Percentiles rank a stretch among this genome's conserved stretches.
Evolutionary conservation across 2,113 vertebrate genomes (phyloP).

Genomic region (Silurus glanis): DNA sequence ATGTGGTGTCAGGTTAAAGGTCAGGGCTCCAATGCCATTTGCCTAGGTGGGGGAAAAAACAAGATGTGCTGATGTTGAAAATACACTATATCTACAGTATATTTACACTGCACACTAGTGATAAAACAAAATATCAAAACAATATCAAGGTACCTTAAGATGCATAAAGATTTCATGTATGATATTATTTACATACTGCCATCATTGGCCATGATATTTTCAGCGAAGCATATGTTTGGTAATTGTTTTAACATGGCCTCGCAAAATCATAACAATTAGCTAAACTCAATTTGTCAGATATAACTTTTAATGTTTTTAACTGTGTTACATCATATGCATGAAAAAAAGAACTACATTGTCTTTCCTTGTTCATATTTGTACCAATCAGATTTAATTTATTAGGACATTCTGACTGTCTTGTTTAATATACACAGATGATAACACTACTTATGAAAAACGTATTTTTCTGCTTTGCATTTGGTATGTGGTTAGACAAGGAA

Average conservation of each 20-base stretch:
- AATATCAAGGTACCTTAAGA: neutral
- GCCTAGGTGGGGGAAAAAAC: neutral
- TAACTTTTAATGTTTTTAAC: neutral
- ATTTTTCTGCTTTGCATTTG: conserved; percentile 17
- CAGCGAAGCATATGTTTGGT: neutral
- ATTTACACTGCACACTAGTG: neutral
- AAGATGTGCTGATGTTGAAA: neutral
- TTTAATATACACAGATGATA: neutral
- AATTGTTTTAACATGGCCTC: neutral
- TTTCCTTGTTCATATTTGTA: neutral
- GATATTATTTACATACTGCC: neutral
- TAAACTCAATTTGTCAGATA: neutral
- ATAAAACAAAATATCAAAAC: neutral
- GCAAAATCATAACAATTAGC: neutral
- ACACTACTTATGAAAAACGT: neutral
- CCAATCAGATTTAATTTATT: neutral
- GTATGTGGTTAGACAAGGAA: neutral
- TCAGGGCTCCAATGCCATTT: conserved; percentile 56
- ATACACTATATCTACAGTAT: neutral
- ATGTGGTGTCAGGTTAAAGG: conserved; percentile 68
- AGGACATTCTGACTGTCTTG: neutral
- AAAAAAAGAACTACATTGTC: neutral
- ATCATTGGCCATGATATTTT: neutral
- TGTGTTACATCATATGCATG: neutral
- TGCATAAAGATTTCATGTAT: neutral